These are phyloP conservation scores for Pachyramphus minor DNA, from an alignment of 2,113 vertebrate species.

Conservation along the genomic window DNA sequence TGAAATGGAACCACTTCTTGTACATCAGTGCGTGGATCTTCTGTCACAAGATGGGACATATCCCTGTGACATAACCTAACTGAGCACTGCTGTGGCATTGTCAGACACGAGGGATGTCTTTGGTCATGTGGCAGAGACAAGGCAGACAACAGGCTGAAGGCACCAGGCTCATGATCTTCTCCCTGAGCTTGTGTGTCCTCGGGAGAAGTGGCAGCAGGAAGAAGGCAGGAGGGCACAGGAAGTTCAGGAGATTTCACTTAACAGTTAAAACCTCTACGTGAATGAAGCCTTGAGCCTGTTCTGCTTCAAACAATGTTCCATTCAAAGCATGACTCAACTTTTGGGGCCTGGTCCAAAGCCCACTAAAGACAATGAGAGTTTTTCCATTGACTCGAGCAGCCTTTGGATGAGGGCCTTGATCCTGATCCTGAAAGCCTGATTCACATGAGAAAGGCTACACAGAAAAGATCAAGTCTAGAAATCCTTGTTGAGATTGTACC, in stretches of 20 bases:
- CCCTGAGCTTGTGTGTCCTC: accelerated
- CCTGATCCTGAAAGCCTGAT: background rate
- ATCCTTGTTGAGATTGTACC: background rate
- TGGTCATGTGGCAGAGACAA: background rate
- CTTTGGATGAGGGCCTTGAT: constrained; percentile 31
- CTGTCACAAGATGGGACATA: background rate
- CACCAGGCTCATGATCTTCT: background rate
- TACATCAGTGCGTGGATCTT: background rate
- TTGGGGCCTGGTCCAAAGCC: constrained; percentile 38
- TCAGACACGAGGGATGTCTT: background rate
- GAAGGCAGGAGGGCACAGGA: background rate
- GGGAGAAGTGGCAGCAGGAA: background rate
- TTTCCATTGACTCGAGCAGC: constrained; percentile 43
- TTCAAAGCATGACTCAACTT: constrained; percentile 44
- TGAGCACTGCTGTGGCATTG: background rate
- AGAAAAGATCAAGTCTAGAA: background rate
- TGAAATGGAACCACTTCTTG: background rate
- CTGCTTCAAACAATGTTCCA: constrained; percentile 49
- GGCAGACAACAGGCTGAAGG: background rate
- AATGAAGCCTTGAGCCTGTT: constrained; percentile 35
- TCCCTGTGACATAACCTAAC: background rate
- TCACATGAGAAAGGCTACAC: background rate
- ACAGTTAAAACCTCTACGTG: constrained; percentile 1
- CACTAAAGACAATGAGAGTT: constrained; percentile 44
- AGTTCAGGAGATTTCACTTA: background rate